These are phyloP conservation scores for Volucella zonaria DNA, from an alignment of 2,888 invertebrate genomes.

Conservation along the genomic window DNA sequence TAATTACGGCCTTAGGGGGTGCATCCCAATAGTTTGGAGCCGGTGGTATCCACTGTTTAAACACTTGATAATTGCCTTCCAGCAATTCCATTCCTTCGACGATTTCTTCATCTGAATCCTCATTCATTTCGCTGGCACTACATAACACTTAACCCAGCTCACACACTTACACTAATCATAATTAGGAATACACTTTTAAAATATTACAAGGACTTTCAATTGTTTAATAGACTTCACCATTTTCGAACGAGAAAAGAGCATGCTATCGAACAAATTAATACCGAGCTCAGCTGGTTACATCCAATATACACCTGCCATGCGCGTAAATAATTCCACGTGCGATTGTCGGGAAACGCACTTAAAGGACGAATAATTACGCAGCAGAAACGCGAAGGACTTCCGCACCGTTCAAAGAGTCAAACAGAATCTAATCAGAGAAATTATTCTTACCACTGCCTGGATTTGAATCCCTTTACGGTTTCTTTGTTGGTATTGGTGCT, in stretches of 20 bases:
- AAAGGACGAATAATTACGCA: constrained; percentile 79
- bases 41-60: constrained; percentile 82
- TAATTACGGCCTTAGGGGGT: constrained; percentile 82
- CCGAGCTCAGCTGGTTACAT: constrained; percentile 17
- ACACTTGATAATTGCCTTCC: constrained; percentile 82
- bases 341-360: constrained; percentile 74
- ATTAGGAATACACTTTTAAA: constrained; percentile 11
- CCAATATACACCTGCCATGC: constrained; percentile 52
- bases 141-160: constrained; percentile 24
- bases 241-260: constrained; percentile 26
- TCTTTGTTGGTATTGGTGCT: constrained; percentile 66
- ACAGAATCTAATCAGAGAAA: constrained; percentile 81
- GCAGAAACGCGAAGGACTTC: constrained; percentile 73
- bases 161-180: constrained; percentile 34
- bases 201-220: constrained; percentile 1
- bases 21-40: constrained; percentile 82
- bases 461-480: constrained; percentile 78
- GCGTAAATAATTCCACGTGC: constrained; percentile 64
- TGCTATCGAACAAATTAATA: constrained; percentile 37
- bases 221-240: not conserved
- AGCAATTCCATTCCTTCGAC: constrained; percentile 82
- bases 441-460: constrained; percentile 75
- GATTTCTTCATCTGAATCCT: constrained; percentile 82
- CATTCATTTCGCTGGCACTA: constrained; percentile 75
- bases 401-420: constrained; percentile 76